A percentile compares a stretch with the other conserved stretches of the same genome.
phyloP scores from a whole-genome alignment of 2,113 vertebrate genomes.

The Uropsilus gracilis region DNA sequence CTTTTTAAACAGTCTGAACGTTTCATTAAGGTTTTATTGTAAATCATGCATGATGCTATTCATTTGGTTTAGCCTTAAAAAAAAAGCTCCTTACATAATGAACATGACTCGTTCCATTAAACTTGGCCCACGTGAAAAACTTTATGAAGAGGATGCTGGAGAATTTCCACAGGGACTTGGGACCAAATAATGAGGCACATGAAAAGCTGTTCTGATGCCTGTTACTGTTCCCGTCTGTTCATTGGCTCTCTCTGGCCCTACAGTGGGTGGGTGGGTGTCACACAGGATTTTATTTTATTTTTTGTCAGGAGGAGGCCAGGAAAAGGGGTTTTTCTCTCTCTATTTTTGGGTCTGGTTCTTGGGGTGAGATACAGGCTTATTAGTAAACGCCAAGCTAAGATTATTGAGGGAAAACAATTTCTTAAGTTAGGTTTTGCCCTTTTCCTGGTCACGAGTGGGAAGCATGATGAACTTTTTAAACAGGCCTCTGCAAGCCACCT shows the following conservation, averaged over 20 bases:
- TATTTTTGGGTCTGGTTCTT: not conserved
- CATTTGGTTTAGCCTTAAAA: slow-evolving; percentile 2
- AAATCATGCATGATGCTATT: slow-evolving; percentile 50
- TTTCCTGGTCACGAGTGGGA: too few species aligned
- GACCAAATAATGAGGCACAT: too few species aligned
- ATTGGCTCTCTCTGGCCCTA: not conserved
- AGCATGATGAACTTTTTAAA: not conserved
- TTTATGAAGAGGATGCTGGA: not conserved
- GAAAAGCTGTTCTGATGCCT: not conserved
- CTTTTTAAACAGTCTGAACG: slow-evolving; percentile 55
- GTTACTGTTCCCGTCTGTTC: too few species aligned
- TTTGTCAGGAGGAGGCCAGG: too few species aligned
- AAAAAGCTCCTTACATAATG: not conserved
- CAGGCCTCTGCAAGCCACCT: too few species aligned
- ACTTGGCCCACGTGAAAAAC: not conserved
- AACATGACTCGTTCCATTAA: not conserved
- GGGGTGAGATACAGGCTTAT: not conserved
- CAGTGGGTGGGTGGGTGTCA: not conserved
- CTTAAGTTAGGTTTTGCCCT: not conserved
- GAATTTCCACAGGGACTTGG: not conserved
- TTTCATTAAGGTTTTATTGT: slow-evolving; percentile 73
- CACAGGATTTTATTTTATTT: too few species aligned
- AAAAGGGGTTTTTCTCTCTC: not conserved
- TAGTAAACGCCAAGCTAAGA: not conserved
- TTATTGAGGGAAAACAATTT: not conserved